A percentile compares a stretch with the other conserved stretches of the same genome.
These are phyloP conservation scores for Xerus inauris DNA, from an alignment of 2,113 vertebrate species.

Conservation along the genomic window DNA sequence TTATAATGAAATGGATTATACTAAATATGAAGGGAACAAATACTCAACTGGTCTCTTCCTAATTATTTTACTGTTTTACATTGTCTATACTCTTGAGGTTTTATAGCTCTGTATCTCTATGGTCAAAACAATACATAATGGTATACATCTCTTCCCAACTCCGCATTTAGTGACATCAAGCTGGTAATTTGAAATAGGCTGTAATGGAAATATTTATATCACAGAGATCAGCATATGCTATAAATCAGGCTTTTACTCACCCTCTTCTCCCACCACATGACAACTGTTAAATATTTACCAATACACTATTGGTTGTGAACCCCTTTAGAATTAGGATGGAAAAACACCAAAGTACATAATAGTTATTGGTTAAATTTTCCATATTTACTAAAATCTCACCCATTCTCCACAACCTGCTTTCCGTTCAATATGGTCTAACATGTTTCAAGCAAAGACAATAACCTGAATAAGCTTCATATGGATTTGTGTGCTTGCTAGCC, in stretches of 20 bases:
- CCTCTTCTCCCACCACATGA: not conserved
- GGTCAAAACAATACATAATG: not conserved
- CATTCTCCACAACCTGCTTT: not conserved
- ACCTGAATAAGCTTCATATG: not conserved
- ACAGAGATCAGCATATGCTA: not conserved
- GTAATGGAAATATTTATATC: not conserved
- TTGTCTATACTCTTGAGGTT: not conserved
- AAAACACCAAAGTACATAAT: not conserved
- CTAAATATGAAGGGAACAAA: slow-evolving; percentile 47
- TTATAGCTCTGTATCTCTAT: not conserved
- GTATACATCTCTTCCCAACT: not conserved
- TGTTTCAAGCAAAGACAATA: not conserved
- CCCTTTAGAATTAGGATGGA: not conserved
- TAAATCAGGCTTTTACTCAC: not conserved
- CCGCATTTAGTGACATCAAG: not conserved
- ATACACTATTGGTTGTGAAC: not conserved
- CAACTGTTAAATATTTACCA: slow-evolving; percentile 32
- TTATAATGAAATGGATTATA: slow-evolving; percentile 13
- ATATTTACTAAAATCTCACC: not conserved
- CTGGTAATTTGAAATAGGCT: not conserved
- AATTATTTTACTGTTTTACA: not conserved
- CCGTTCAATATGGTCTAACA: not conserved
- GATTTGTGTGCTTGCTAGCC: not conserved
- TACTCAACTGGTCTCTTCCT: not conserved
- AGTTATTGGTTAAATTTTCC: not conserved